Evolutionary conservation across 1,140 invertebrate genomes (phyloP).

Genomic region (Drosophila micromelanica): DNA sequence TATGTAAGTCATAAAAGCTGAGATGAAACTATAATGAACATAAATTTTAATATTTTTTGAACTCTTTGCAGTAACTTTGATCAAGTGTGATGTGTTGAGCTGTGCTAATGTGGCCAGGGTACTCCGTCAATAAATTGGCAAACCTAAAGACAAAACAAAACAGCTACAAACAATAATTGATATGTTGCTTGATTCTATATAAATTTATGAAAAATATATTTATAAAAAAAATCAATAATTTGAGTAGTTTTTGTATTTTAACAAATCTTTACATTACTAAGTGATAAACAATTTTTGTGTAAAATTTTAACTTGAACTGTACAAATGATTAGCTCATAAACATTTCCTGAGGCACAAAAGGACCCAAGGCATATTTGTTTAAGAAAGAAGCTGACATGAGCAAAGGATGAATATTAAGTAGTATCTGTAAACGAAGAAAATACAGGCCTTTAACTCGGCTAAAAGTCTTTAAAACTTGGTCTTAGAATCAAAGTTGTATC

Average conservation of each 20-base stretch:
- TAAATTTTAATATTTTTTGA: background rate
- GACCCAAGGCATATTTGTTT: background rate
- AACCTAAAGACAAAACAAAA: background rate
- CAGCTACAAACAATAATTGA: slow-evolving; percentile 2
- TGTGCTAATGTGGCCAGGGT: slow-evolving; percentile 37
- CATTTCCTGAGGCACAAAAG: slow-evolving; percentile 46
- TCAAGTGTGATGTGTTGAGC: slow-evolving; percentile 16
- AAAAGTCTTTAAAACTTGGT: slow-evolving; percentile 1
- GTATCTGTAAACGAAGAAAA: background rate
- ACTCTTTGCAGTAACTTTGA: slow-evolving; percentile 22
- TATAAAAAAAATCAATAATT: background rate
- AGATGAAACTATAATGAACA: background rate
- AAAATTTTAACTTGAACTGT: background rate
- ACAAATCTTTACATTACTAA: too few species aligned
- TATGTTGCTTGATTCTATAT: too few species aligned
- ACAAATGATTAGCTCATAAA: slow-evolving; percentile 74
- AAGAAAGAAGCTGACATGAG: background rate
- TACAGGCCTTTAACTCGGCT: background rate
- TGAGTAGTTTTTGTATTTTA: background rate
- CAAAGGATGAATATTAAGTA: slow-evolving; percentile 1
- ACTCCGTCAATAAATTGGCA: background rate
- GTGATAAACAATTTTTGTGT: background rate
- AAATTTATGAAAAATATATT: background rate
- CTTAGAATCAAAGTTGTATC: background rate
- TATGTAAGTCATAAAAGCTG: slow-evolving; percentile 34